phyloP scores from a whole-genome alignment of 1,140 invertebrate species.

The Homarus americanus region DNA sequence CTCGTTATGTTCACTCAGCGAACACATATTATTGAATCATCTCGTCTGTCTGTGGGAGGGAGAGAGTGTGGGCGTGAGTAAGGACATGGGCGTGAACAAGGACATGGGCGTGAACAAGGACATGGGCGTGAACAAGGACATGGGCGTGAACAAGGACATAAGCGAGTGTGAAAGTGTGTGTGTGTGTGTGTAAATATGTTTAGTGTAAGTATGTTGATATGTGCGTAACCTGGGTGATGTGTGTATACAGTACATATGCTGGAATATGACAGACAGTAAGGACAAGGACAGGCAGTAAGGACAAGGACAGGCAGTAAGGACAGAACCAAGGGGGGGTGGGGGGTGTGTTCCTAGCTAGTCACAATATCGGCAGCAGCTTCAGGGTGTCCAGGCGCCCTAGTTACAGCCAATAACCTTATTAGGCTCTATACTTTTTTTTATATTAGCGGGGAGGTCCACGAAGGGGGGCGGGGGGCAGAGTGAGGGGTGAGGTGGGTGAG shows the following conservation, averaged over 20 bases:
- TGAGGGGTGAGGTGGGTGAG: neutral
- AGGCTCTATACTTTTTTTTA: slow-evolving; percentile 61
- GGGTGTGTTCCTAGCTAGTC: neutral
- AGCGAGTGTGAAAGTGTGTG: slow-evolving; percentile 28
- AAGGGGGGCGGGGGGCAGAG: neutral
- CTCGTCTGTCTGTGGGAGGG: neutral
- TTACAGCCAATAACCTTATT: slow-evolving; percentile 58
- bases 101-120: neutral
- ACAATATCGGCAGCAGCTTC: slow-evolving; percentile 5
- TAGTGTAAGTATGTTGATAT: slow-evolving; percentile 7
- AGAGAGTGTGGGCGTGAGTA: neutral
- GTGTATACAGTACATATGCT: neutral
- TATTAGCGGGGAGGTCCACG: slow-evolving; percentile 43
- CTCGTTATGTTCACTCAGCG: slow-evolving; percentile 60
- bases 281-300: neutral
- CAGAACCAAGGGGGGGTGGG: neutral
- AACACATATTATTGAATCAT: slow-evolving; percentile 64
- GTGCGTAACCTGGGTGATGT: neutral
- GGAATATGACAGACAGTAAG: neutral
- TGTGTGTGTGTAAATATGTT: too few relatives aligned
- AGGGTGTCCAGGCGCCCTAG: slow-evolving; percentile 42
- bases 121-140: slow-evolving; percentile 18
- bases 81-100: neutral
- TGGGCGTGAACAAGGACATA: slow-evolving; percentile 2
- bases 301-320: slow-evolving; percentile 25